Conservation (phyloP, 2,888 invertebrate genomes). For the Macroteleia sp. region DNA sequence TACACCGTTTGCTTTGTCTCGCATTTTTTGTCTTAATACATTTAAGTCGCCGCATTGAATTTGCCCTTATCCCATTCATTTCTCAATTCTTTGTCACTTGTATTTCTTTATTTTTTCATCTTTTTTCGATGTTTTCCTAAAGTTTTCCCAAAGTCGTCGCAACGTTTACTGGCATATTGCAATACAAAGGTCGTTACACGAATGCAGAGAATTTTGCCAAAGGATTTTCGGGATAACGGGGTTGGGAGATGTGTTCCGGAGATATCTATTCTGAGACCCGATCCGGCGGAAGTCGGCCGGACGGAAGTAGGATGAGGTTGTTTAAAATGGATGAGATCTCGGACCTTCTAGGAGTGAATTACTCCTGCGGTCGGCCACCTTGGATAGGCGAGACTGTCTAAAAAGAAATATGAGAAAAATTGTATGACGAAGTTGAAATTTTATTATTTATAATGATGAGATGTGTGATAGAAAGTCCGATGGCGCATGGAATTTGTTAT, state of each 20-base stretch:
- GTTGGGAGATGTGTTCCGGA: conserved; percentile 68
- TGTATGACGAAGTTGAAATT: conserved; percentile 44
- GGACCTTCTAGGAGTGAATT: conserved; percentile 74
- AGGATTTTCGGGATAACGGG: conserved; percentile 55
- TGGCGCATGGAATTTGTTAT: conserved; percentile 14
- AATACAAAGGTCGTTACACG: conserved; percentile 62
- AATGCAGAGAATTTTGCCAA: conserved; percentile 47
- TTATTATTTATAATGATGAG: conserved; percentile 7
- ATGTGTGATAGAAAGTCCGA: conserved; percentile 6
- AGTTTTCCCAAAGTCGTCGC: conserved; percentile 28
- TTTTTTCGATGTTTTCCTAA: conserved; percentile 26
- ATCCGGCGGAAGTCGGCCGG: conserved; percentile 68
- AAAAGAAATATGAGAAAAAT: conserved; percentile 2
- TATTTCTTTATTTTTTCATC: conserved; percentile 1
- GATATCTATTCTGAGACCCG: conserved; percentile 72
- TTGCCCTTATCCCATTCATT: conserved; percentile 21
- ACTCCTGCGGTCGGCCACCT: conserved; percentile 70
- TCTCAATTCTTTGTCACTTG: conserved; percentile 27
- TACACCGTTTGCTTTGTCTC: conserved; percentile 20
- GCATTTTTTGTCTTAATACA: conserved; percentile 13
- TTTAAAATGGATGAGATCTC: conserved; percentile 71
- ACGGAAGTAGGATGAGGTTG: conserved; percentile 73
- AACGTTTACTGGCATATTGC: conserved; percentile 36
- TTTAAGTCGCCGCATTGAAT: conserved; percentile 12
- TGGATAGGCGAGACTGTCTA: conserved; percentile 59